A percentile compares a stretch with the other conserved stretches of the same genome.
Conservation (phyloP, 2,888 invertebrate genomes). For the Pegoplata infirma region DNA sequence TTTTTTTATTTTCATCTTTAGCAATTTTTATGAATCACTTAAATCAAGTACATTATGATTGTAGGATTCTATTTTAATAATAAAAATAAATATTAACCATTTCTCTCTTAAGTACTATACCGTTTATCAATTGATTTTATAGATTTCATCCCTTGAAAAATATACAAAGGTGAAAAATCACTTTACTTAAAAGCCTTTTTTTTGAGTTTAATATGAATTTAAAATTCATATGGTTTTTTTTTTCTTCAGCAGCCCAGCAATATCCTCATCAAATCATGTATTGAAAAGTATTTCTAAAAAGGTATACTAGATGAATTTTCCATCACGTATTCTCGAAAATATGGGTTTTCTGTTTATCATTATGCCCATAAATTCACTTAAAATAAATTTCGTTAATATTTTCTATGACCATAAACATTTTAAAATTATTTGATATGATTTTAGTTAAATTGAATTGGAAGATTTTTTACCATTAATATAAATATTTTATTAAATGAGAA, state of each 20-base stretch:
- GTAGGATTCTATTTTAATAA: constrained; percentile 14
- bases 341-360: neutral
- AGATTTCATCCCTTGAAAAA: neutral
- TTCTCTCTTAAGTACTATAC: neutral
- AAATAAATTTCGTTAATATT: constrained; percentile 49
- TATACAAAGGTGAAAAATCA: constrained; percentile 43
- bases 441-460: constrained; percentile 44
- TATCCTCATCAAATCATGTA: constrained; percentile 17
- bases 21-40: constrained; percentile 38
- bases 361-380: constrained; percentile 54
- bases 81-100: neutral
- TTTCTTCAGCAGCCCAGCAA: constrained; percentile 13
- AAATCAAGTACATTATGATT: constrained; percentile 27
- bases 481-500: constrained; percentile 54
- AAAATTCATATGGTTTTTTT: constrained; percentile 54
- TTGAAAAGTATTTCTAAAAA: neutral
- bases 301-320: too few relatives aligned
- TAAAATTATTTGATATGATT: constrained; percentile 47
- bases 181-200: constrained; percentile 55
- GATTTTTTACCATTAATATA: constrained; percentile 32
- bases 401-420: constrained; percentile 51
- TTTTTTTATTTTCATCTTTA: constrained; percentile 15
- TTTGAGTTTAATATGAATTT: constrained; percentile 22
- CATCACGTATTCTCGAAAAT: constrained; percentile 55
- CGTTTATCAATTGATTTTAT: constrained; percentile 41